Base-by-base conservation (phyloP, 1,140 invertebrate genomes). In the Drosophila ogumai region DNA sequence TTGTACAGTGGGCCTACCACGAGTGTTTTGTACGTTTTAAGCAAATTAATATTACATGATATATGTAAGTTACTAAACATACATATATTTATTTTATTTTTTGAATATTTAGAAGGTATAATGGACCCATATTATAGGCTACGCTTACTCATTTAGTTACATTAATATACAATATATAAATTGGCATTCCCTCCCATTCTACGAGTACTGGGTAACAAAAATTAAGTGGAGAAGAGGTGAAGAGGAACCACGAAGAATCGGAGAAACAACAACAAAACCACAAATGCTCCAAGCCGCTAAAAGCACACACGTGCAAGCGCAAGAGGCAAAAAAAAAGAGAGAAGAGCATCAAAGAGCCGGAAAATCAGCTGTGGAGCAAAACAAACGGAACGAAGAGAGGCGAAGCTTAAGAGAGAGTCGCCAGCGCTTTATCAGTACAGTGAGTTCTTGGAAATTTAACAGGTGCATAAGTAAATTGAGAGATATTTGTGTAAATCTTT, bases 311-410 rank as follows among this genome's bases (percentile, higher is more conserved):
- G 74, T 76, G 74, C 74, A 68, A 38, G 32, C 40, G 3, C 6
- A 69, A 49, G 50, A 52, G 32, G 22, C 28, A 44, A 31, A 73
- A 36, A 65, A 12, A 15, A 31, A 69, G 61, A 76, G 61, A 66
- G 54, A 60, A 17, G n/a, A 52, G 40, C 9, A 19, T 40, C 36
- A 10, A 49, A 50, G 61, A 77, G 65, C 50, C 56, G 49, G 28
- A 47, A 66, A 76, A 60, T 57, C 74, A 77, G 74, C 74, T 77
- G 74, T 68, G 63, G 52, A 69, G 61, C 72, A 76, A 76, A 77
- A 76, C 73, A 76, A 76, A 77, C 56, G 64, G 13, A 17, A 22
- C 31, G 17, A 79, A 79, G 75, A 77, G 74, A 77, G 17, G 17
- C 38, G 3, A 10, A 28, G 31, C 34, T 40, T 56, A 59, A 86